Evolutionary conservation across 2,113 vertebrate genomes (phyloP), one percentile per base, ranked within the genome.

Genomic region (Mystacornis crossleyi): DNA sequence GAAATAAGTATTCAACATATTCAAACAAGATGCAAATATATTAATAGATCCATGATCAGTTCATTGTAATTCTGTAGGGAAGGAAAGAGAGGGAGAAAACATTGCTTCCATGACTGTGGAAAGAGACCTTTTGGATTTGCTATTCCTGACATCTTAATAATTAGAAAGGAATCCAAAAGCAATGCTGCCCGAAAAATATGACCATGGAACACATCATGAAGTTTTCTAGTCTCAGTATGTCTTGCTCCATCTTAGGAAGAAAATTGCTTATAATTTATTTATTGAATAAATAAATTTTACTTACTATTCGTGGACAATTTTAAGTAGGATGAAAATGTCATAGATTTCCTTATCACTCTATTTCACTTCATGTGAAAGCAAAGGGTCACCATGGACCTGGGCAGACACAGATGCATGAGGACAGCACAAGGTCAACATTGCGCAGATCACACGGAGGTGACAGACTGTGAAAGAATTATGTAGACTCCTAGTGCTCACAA

Each of bases 151-250:
- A 64, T 71, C 75, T 81, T 55, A 90, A 84, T 86, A 89, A 93
- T 89, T 79, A 95, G 65, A 60, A 95, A 91, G 45, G 65, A 95
- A 95, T 94, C 29, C 4, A 10, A 87, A 87, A 87, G 55, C 73
- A 89, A 64, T 43, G 65, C 25, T 67, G 36, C 43, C 91, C 36
- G 34, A 92, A 91, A 40, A 95, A 86, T 74, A 71, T 33, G n/a
- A 53, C 40, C 48, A 55, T 81, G 55, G 72, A 94, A 92, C 17
- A 79, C 25, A 86, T 21, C 12, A 19, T 60, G 55, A 18, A 78
- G 29, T 69, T 61, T 93, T 29, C 34, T 88, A 79, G 38, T 28
- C 34, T 71, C 55, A 55, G n/a, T 58, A 67, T 25, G 4, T 70
- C 36, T 65, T 83, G 33, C 14, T 58, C 24, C 47, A 62, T 72